Evolutionary conservation across 2,113 vertebrate species (phyloP), one percentile per base, ranked within the genome.

Genomic region (Ptychochromis oligacanthus): DNA sequence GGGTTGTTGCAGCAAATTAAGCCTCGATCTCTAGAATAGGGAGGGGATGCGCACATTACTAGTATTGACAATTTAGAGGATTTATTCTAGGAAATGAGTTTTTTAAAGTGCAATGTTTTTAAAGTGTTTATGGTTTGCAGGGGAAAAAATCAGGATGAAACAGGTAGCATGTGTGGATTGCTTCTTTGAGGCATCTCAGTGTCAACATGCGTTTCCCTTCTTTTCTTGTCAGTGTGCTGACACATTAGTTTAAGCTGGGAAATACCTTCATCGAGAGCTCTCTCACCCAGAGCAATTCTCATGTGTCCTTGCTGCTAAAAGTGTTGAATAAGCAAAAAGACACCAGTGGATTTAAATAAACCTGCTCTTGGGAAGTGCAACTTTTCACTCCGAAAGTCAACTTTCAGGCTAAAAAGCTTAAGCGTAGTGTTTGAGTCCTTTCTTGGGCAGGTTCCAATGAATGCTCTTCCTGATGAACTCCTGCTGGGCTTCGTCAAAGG

Each of bases 401-500:
- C 87, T 88, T 92, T 91, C 31, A 28, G 76, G 26, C 72, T 49
- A 70, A 86, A 87, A 90, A 82, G 79, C 82, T 59, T 60, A 65
- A 81, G 52, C 58, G 24, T 34, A 61, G 75, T 20, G 75, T 90
- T 83, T 72, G 59, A 92, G 84, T 84, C 79, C 89, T 92, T 87
- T 94, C 84, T 83, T 86, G 85, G 87, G 58, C 46, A 40, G 84
- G 79, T 90, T 93, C 93, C 92, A 93, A 20, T 89, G 85, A 92
- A 86, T 89, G 87, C 80, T 82, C 85, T 77, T 89, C 93, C 87
- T 82, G 87, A 88, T 89, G 91, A 88, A 92, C 93, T 91, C 94
- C 93, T 87, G 93, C 94, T 93, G 94, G 86, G 91, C 83, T 88
- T 90, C 82, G 84, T 95, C 92, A 95, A 94, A 95, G 93, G 94